Evolutionary conservation across 64 coral and sea anemone genomes (phyloP), one percentile per base, ranked within the genome.

Genomic region (Dendronephthya gigantea): DNA sequence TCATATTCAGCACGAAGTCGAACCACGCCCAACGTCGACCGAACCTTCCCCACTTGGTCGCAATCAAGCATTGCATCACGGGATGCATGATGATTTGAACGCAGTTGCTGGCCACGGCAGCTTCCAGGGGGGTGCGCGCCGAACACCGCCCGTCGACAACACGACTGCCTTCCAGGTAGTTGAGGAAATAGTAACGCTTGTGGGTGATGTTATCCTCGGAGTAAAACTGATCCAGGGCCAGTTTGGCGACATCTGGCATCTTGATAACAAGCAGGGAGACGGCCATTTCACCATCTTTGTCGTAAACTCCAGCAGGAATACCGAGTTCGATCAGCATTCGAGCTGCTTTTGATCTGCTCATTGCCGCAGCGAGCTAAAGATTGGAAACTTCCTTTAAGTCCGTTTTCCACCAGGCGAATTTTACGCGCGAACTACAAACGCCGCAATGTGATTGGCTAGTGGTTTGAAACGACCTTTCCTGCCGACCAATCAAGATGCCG

Each of bases 211-310:
- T 74, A 55, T 98, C 95, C 22, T 82, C 89, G 49, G 92, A 93
- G 36, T 98, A 93, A 48, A 98, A 98, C 49, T 98, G 95, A 79
- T 98, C 90, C 11, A 98, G 89, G 6, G 95, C 92, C 83, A 89
- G 82, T 68, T 93, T 98, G 19, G 92, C 95, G 87, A 93, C 92
- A 19, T 68, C 84, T 34, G 95, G 95, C 95, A 98, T 98, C 65
- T 98, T 98, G 37, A 84, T 98, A 23, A 98, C 90, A 89, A 93
- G 87, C 35, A 92, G 62, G 22, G 93, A 92, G 32, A 98, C 82
- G 4, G 92, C 92, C 17, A 92, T 98, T 90, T 91, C 91, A 0
- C 95, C 95, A 19, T 90, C 93, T 27, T 98, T 90, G 52, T 98
- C 95, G 23, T 86, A 84, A 40, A 93, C 95, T 40, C 92, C 82